Base-by-base conservation (phyloP, 2,113 vertebrate species). In the Oncorhynchus masou region DNA sequence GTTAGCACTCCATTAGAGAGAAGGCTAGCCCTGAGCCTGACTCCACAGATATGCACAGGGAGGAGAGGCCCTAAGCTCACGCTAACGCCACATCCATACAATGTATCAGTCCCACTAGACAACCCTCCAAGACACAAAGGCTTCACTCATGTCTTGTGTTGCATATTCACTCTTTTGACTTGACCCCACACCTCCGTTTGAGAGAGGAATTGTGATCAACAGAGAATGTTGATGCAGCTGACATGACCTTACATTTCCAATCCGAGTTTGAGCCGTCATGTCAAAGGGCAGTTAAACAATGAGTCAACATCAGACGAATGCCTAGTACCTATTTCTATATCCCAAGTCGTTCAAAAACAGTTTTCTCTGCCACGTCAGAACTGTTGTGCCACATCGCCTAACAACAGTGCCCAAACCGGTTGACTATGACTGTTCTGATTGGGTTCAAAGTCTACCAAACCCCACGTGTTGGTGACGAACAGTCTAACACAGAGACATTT, bases 401-500 rank as follows among this genome's bases (percentile, higher is more conserved):
- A 45, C 76, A 75, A 76, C 71, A 76, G 74, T 83, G 75, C 71
- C 74, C 62, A 68, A 73, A 84, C 81, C 75, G 83, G 75, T 70
- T 78, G 39, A 75, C 74, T 27, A 76, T 54, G 64, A 22, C 74
- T 51, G 76, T 73, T 81, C 81, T 81, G 82, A 86, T 81, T 59
- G 48, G 73, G 85, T 81, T 77, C 76, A 85, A 81, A 84, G 78
- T 86, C 84, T 79, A 9, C 64, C 74, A 76, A 75, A 86, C 2
- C 59, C n/a, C n/a, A 73, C 39, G 8, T 45, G 39, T 45, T 11
- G 39, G 8, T 45, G 39, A 81, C 74, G 81, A 68, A 80, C 67
- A 75, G 68, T 82, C 85, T 84, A 88, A 84, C 80, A 80, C 80
- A 80, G 77, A 62, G 22, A 77, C 83, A 80, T 89, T 90, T 84